Evolutionary conservation across 2,113 vertebrate species (phyloP).

Genomic region (Craseonycteris thonglongyai): DNA sequence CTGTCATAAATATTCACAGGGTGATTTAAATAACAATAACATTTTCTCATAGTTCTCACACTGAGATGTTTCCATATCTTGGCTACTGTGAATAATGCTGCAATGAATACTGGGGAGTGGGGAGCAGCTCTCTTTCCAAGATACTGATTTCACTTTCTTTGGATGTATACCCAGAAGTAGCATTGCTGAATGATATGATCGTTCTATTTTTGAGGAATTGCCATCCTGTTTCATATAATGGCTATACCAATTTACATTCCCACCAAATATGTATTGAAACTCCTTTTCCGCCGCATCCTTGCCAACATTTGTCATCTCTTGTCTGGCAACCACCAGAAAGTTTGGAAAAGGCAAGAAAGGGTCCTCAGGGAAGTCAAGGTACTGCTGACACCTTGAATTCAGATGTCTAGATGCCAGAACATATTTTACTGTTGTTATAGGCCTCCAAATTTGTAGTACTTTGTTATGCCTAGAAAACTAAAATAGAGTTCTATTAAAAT

Average conservation of each 20-base stretch:
- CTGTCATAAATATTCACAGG: not conserved
- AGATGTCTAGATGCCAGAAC: not conserved
- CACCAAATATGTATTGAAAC: not conserved
- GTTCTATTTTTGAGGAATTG: not conserved
- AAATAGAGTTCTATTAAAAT: not conserved
- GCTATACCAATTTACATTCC: not conserved
- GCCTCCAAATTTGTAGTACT: not conserved
- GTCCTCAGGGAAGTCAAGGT: no score
- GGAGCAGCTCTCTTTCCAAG: not conserved
- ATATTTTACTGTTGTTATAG: not conserved
- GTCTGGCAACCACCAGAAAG: not conserved
- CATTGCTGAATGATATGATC: not conserved
- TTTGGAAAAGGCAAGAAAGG: not conserved
- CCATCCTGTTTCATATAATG: not conserved
- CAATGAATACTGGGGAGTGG: not conserved
- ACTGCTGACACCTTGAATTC: not conserved
- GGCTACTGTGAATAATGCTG: not conserved
- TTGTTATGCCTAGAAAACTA: not conserved
- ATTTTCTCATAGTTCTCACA: not conserved
- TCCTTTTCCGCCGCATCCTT: not conserved
- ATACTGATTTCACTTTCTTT: not conserved
- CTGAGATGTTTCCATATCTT: not conserved
- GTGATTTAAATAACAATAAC: not conserved
- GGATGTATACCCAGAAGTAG: not conserved
- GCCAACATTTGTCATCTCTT: not conserved